Evolutionary conservation across 2,113 vertebrate species (phyloP).

Genomic region (Pollimyrus isidori): DNA sequence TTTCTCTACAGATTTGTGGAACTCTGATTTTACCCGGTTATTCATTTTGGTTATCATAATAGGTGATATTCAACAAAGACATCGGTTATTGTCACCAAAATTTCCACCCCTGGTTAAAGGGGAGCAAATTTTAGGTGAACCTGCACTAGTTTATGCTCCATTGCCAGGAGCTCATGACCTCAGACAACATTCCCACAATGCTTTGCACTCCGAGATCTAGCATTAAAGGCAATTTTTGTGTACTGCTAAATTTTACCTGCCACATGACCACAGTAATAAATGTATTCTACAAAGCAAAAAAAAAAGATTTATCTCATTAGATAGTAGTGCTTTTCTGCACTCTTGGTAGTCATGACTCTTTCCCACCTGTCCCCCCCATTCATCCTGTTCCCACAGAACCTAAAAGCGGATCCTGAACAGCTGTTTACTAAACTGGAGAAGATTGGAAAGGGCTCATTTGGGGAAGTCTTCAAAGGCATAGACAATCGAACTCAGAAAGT

Average conservation of each 20-base stretch:
- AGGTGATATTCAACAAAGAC: neutral
- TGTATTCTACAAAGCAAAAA: too few species aligned
- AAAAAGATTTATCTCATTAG: neutral
- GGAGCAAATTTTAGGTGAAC: neutral
- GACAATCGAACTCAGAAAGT: constrained; percentile 95
- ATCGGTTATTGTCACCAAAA: neutral
- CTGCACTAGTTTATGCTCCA: neutral
- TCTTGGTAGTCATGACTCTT: neutral
- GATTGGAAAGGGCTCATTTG: constrained; percentile 96
- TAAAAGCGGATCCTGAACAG: constrained; percentile 85
- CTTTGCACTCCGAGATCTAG: neutral
- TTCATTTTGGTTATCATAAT: neutral
- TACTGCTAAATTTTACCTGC: neutral
- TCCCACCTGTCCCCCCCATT: too few species aligned
- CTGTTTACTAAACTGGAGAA: constrained; percentile 91
- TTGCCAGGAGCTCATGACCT: neutral
- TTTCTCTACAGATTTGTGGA: neutral
- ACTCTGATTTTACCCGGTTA: neutral
- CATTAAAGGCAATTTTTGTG: neutral
- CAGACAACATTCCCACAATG: neutral
- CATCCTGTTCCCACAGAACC: constrained; percentile 61
- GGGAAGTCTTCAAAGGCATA: constrained; percentile 98
- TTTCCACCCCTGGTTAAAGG: neutral
- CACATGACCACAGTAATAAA: neutral
- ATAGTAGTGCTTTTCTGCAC: neutral